These are phyloP conservation scores for Aphelocoma californica DNA, from an alignment of 2,797 vertebrate genomes.

Conservation along the genomic window DNA sequence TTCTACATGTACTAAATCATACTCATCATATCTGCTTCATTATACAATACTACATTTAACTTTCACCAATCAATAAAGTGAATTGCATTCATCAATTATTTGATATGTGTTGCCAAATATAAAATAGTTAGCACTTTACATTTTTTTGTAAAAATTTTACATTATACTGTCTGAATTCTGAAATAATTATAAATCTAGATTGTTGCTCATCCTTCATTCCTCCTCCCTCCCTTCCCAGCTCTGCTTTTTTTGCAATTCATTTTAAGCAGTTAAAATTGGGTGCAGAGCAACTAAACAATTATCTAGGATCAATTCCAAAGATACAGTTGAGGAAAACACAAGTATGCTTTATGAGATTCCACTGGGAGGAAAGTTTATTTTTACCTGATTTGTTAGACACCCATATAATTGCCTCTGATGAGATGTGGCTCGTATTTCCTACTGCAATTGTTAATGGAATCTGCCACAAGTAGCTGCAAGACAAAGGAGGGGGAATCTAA, in stretches of 20 bases:
- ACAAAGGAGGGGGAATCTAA: slow-evolving; percentile 75
- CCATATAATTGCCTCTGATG: slow-evolving; percentile 92
- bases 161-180: slow-evolving; percentile 24
- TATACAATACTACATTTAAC: slow-evolving; percentile 2
- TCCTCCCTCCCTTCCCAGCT: slow-evolving; percentile 57
- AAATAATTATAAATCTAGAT: background rate
- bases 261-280: slow-evolving; percentile 44
- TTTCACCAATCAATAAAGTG: background rate
- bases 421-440: slow-evolving; percentile 88
- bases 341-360: slow-evolving; percentile 66
- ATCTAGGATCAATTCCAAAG: slow-evolving; percentile 60
- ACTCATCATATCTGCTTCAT: background rate
- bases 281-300: slow-evolving; percentile 65
- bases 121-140: background rate
- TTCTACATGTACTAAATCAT: background rate
- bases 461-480: slow-evolving; percentile 93
- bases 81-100: slow-evolving; percentile 22
- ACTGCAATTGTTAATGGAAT: slow-evolving; percentile 91
- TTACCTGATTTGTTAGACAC: slow-evolving; percentile 96
- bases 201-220: slow-evolving; percentile 4
- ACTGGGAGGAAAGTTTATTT: slow-evolving; percentile 71
- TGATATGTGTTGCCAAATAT: background rate
- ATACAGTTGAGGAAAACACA: slow-evolving; percentile 70
- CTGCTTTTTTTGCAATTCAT: slow-evolving; percentile 32
- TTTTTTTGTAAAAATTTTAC: background rate